Evolutionary conservation across 2,797 vertebrate genomes (phyloP).

Genomic region (Eurystomus glaucurus): DNA sequence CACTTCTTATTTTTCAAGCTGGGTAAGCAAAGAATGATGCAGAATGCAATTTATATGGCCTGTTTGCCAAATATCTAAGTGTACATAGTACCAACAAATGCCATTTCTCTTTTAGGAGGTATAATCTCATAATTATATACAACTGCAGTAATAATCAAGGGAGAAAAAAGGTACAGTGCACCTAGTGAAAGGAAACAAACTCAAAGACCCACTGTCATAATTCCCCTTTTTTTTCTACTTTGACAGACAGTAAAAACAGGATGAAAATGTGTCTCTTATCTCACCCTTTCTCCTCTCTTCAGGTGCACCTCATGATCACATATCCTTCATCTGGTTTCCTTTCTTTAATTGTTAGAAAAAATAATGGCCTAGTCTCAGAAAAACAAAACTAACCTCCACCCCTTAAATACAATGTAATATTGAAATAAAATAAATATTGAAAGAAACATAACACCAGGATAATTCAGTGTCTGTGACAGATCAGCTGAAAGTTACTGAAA

Average conservation of each 20-base stretch:
- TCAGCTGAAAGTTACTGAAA: neutral
- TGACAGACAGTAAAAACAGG: slow-evolving; percentile 10
- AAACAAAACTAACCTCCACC: neutral
- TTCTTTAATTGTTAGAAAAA: slow-evolving; percentile 19
- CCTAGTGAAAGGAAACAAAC: slow-evolving; percentile 19
- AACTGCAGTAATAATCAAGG: slow-evolving; percentile 25
- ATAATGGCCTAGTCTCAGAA: slow-evolving; percentile 9
- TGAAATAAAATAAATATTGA: slow-evolving; percentile 31
- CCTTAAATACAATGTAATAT: neutral
- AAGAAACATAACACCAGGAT: neutral
- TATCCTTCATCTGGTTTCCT: neutral
- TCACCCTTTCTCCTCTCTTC: neutral
- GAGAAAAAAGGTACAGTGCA: neutral
- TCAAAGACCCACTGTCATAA: slow-evolving; percentile 23
- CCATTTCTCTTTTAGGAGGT: neutral
- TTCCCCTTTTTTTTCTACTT: slow-evolving; percentile 22
- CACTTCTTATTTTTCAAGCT: neutral
- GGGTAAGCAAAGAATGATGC: neutral
- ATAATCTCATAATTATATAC: slow-evolving; percentile 62
- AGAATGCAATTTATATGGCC: neutral
- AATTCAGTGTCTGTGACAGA: neutral
- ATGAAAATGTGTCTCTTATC: neutral
- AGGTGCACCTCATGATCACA: neutral
- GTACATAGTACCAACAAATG: neutral
- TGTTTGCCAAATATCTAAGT: slow-evolving; percentile 3